Base-by-base conservation (phyloP, 2,113 vertebrate species). In the Paedocypris sp. region DNA sequence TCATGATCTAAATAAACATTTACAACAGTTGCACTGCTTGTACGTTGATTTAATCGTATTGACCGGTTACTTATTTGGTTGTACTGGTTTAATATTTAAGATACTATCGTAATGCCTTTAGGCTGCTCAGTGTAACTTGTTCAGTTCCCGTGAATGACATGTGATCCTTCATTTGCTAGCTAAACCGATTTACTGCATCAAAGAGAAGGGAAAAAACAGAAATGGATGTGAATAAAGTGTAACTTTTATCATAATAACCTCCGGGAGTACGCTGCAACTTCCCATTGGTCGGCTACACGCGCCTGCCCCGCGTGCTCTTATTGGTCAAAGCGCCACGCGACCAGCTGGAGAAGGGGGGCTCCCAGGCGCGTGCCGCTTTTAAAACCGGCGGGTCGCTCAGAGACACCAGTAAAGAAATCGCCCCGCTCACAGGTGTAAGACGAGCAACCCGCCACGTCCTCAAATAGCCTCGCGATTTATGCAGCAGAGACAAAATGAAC, bases 341-440 rank as follows among this genome's bases (percentile, higher is more conserved):
- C 92, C 78, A 78, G 78, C 82, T 89, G 81, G 85, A 87, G 88
- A 83, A 88, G 86, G 88, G 88, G 83, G 88, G 89, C 86, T 86
- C 75, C 72, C 78, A 80, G 91, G 81, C 91, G 91, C 91, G 92
- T 93, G 92, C 91, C 92, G 89, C 89, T 88, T 89, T 89, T 93
- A 92, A 93, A 93, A 88, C 83, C 79, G 82, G 83, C 86, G 82
- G 83, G 59, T 86, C 82, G 83, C 79, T 85, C 83, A 67, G 80
- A 81, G 89, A 88, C 88, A 88, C 80, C 83, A 87, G 88, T 90
- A 89, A 90, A 85, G 87, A 77, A 85, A 77, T 77, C 74, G 78
- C 73, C 84, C 84, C 84, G 86, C 85, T 86, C 84, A 87, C 59
- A 22, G 78, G 64, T 76, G 77, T 73, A 73, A 69, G 75, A 74